Evolutionary conservation across 2,113 vertebrate species (phyloP), one percentile per base, ranked within the genome.

Genomic region (Edolisoma coerulescens): DNA sequence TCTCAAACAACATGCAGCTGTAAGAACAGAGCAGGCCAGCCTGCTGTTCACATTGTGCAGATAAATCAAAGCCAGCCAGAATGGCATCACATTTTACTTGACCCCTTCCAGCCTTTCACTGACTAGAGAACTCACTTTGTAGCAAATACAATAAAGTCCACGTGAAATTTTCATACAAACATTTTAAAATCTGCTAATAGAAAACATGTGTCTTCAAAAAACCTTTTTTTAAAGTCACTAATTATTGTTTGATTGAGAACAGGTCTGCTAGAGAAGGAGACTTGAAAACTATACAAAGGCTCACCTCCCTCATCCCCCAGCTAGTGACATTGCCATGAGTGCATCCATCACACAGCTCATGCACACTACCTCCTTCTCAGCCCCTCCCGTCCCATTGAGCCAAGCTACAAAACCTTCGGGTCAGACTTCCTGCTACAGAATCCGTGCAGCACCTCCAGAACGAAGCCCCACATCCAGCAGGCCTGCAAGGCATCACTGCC

Each of bases 321-420:
- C 37, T 61, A 32, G 23, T 30, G n/a, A 27, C 45, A 68, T 37
- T 33, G 54, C 71, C 70, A 20, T 1, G 0, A 60, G 18, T 2
- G 16, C 37, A 69, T 20, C 45, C 45, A 35, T n/a, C 56, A 7
- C 4, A 32, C 1, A 32, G 32, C 61, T 75, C 56, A 32, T 0
- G 27, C 33, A 70, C 37, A 6, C 4, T 2, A 30, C 5, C 68
- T 83, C 76, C 41, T 45, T 42, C 42, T 86, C 63, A 74, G 42
- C 17, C 5, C 10, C 7, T n/a, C 60, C 12, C 3, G 3, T 16
- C 37, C 20, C 45, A 41, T 0, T 16, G 6, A 82, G 24, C 22
- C 39, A 24, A 90, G 35, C 47, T 52, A 63, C 73, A 75, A 70
- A 88, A 88, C 27, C 23, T 67, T 16, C 13, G 28, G 14, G 32